Evolutionary conservation across 2,113 vertebrate genomes (phyloP), one percentile per base, ranked within the genome.

Genomic region (Jaculus jaculus): DNA sequence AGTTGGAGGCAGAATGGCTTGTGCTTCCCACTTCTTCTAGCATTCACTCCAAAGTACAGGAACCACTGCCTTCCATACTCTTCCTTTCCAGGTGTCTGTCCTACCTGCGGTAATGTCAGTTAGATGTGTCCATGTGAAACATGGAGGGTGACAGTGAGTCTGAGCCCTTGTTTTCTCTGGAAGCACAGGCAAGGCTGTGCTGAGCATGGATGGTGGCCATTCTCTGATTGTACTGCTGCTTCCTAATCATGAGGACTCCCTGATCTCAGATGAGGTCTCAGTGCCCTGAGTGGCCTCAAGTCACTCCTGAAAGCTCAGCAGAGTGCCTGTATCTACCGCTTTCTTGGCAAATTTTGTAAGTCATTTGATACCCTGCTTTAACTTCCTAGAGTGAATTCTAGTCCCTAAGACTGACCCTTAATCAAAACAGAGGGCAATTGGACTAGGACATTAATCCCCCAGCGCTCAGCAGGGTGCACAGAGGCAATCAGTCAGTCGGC

Each of bases 331-430:
- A 68, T 94, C 88, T 84, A 68, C 68, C 80, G 81, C 81, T 90
- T 94, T 47, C 63, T 58, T 65, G n/a, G 39, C 30, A 79, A 74
- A 87, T 94, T 97, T 83, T 89, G 37, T 84, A 77, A 97, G 91
- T 91, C 68, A 83, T 69, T 93, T 94, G 77, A 93, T 87, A 91
- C n/a, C 39, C 34, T 68, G 69, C 92, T 96, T 84, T 94, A 91
- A 95, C 91, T 94, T 95, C 87, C 78, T 89, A 75, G 88, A 93
- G 82, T 82, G 92, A 93, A 95, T 95, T 95, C 60, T 91, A 51
- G 87, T 94, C 68, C 89, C 60, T 82, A 26, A 1, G 16, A 63
- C 78, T 90, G 94, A 96, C 84, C 84, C 90, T 96, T 93, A 96
- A 95, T 95, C 87, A 93, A 95, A 94, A 93, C 85, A 54, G 81